Evolutionary conservation across 2,113 vertebrate genomes (phyloP).

Genomic region (Heterochromis multidens): DNA sequence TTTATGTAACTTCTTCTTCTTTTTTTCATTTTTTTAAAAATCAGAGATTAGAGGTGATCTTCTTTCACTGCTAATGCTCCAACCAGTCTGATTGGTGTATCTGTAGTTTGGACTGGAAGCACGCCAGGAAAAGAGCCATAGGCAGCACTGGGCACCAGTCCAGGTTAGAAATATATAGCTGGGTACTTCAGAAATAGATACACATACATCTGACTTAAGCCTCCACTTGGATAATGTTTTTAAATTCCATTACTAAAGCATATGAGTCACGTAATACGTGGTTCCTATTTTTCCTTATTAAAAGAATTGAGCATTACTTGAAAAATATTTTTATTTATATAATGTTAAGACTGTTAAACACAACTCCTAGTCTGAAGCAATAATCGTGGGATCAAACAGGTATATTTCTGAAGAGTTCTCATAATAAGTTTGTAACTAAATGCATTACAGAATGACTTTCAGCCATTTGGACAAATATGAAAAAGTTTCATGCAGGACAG

Average conservation of each 20-base stretch:
- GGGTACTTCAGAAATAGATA: conserved; percentile 33
- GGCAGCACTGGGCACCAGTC: conserved; percentile 32
- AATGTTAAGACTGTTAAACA: not conserved
- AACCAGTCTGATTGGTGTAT: conserved; percentile 45
- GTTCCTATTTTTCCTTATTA: not conserved
- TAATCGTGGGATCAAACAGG: not conserved
- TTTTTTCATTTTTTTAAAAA: not conserved
- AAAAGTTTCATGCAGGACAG: not conserved
- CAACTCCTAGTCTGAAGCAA: not conserved
- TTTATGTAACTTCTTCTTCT: conserved; percentile 51
- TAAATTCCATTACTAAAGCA: conserved; percentile 11
- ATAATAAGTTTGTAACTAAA: not conserved
- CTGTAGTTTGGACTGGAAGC: conserved; percentile 47
- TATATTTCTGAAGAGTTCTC: not conserved
- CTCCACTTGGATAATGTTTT: conserved; percentile 21
- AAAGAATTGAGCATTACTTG: not conserved
- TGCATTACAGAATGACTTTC: not conserved
- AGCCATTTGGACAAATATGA: not conserved
- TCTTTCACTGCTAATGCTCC: conserved; percentile 56
- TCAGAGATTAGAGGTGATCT: conserved; percentile 63
- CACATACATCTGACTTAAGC: conserved; percentile 17
- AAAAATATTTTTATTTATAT: not conserved
- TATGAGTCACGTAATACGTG: not conserved
- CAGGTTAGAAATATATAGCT: conserved; percentile 49
- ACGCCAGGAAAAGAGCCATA: conserved; percentile 44